Conservation (phyloP, 2,888 invertebrate species). For the Serrognathus titanus region DNA sequence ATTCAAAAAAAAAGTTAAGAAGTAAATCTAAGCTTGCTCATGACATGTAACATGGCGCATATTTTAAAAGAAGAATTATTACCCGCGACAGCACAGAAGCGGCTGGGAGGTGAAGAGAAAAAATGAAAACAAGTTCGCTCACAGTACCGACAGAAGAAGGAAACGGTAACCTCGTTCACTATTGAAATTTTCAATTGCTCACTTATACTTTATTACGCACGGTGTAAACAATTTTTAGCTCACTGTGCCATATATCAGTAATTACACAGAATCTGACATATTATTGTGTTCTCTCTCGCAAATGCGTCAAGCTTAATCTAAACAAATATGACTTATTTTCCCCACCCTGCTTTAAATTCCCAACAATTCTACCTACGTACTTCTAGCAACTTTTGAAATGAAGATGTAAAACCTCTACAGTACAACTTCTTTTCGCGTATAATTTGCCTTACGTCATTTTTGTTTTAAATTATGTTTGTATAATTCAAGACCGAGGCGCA, state of each 20-base stretch:
- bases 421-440: slow-evolving; percentile 1
- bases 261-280: slow-evolving; percentile 26
- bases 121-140: slow-evolving; percentile 1
- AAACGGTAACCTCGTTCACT: no score
- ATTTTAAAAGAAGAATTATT: slow-evolving; percentile 45
- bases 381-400: slow-evolving; percentile 38
- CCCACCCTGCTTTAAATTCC: slow-evolving; percentile 37
- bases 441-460: slow-evolving; percentile 4
- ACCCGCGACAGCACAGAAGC: slow-evolving; percentile 21
- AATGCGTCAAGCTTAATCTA: slow-evolving; percentile 43
- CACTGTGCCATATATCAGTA: slow-evolving; percentile 30
- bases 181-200: no score
- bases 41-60: slow-evolving; percentile 39
- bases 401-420: slow-evolving; percentile 38
- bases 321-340: slow-evolving; percentile 41
- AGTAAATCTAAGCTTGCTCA: slow-evolving; percentile 36
- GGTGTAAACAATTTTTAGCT: no score
- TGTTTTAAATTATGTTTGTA: slow-evolving; percentile 1
- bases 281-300: slow-evolving; percentile 22
- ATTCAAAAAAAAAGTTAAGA: slow-evolving; percentile 29
- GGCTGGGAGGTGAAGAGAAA: slow-evolving; percentile 16
- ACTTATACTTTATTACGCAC: no score
- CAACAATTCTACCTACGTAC: slow-evolving; percentile 39
- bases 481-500: neutral
- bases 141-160: no score